Base-by-base conservation (phyloP, 1,140 invertebrate genomes). In the Sesamia nonagrioides region DNA sequence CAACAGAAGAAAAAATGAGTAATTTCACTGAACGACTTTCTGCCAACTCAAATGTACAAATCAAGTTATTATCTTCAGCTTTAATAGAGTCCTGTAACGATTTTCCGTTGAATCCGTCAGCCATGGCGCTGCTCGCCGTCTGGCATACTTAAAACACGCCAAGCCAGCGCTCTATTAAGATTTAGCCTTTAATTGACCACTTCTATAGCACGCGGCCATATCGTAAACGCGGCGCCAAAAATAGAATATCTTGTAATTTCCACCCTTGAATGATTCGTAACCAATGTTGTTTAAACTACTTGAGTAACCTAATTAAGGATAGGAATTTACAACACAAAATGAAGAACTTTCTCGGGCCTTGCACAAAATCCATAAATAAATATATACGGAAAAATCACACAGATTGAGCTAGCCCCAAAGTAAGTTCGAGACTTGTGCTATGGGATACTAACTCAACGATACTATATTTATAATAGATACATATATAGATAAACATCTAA, bases 91-190 rank as follows among this genome's bases (percentile, higher is more conserved):
- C n/a, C 33, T 27, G 40, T 68, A 68, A 68, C 63, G 40, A 68
- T 68, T 52, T 71, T 71, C 21, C 45, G 21, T 37, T 17, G 48
- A 71, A 52, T 37, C 15, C n/a, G 6, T 50, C 18, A 69, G 63
- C 27, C 18, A 71, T 71, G 50, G 73, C 40, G 27, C 37, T 58
- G 45, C 45, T 33, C 71, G 68, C 74, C 80, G 84, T 84, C 78
- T 86, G 82, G 74, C 82, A 86, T 77, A 82, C 77, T 86, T 84
- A 48, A 11, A 33, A 50, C 80, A 84, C 82, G 82, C 82, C 45
- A 83, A 35, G 37, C 40, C 21, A 52, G 33, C 17, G 11, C 48
- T 45, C 75, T 77, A 56, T 77, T 77, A 82, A 82, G 73, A 74
- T 58, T 77, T 77, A 77, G 66, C 45, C 58, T 82, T 63, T 63